Evolutionary conservation across 1,140 invertebrate species (phyloP), one percentile per base, ranked within the genome.

Genomic region (Drosophila orena): DNA sequence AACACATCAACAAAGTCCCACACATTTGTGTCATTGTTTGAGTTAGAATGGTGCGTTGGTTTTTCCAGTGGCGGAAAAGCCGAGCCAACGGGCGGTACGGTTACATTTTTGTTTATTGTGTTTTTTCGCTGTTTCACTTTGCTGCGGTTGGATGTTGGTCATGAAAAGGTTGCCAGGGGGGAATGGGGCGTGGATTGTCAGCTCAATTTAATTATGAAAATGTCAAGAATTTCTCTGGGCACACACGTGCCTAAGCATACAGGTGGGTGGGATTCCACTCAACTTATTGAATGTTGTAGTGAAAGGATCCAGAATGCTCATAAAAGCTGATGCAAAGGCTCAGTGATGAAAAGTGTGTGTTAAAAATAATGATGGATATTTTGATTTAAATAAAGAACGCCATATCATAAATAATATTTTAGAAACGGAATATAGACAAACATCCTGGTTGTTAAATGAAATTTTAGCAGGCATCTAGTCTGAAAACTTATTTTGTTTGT

Each of bases 201-300:
- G 46, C 73, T 49, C 62, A 65, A 57, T 80, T 81, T 61, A 59
- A 71, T 81, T 65, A 77, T 81, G 40, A 57, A 65, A 54, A 56
- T 59, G 40, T 22, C 35, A 22, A 20, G 55, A 44, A 52, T 30
- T 24, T 11, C 34, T 22, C 6, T 24, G 54, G 20, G n/a, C n/a
- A 52, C 17, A 69, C 64, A 47, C 34, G 43, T 56, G 43, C 8
- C 50, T 24, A 24, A 47, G 24, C 42, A 70, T 5, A 46, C 64
- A 57, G 24, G 49, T 40, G 35, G 12, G 24, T 15, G 10, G 27
- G 30, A 5, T 15, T 12, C 14, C 43, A 57, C 54, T 52, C 37
- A 62, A 62, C 56, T 50, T 70, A 69, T 77, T 62, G 53, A 54
- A 37, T 44, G 49, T 50, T 24, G 12, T 55, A n/a, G n/a, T 11